Base-by-base conservation (phyloP, 2,888 invertebrate genomes). In the Aphodius sticticus region DNA sequence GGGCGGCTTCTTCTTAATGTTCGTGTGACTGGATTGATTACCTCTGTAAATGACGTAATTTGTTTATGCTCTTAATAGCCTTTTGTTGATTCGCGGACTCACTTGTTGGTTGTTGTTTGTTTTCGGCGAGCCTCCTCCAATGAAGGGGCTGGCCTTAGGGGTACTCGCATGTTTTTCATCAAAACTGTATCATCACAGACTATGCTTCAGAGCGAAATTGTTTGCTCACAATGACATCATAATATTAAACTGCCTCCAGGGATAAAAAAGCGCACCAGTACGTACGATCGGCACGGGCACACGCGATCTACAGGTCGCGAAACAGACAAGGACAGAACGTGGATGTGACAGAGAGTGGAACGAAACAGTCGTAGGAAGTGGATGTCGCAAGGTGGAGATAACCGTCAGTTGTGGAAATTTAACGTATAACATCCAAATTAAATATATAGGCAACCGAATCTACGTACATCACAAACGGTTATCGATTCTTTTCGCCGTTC, bases 1-100 rank as follows among this genome's bases (percentile, higher is more conserved):
- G 4, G 94, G 94, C 53, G 94, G 94, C 86, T 93, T 93, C 86
- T 93, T 94, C 87, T 93, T 94, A 16, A 81, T 76, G 9, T 16
- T 77, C 76, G 16, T 53, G 16, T 78, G 53, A n/a, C 38, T 78
- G 76, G 69, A 77, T 70, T 36, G 79, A 53, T 69, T 77, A 69
- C 16, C 75, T 70, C 77, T 78, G 74, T 53, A 35, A 69, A 69
- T 75, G 15, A 76, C 69, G 35, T 36, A 35, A 37, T 75, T 26
- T 37, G n/a, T 15, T 69, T 16, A 35, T 75, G 75, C 35, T 69
- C 16, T 69, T 69, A 74, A 74, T 16, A 1, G 16, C n/a, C n/a
- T 14, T 16, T 35, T 53, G 69, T 76, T 69, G 69, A 77, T 77
- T 70, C 69, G 35, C 74, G 76, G 69, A 77, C 72, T 76, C 75